Percentiles rank a stretch among this genome's conserved stretches.
Evolutionary conservation across 1,140 invertebrate species (phyloP).

Genomic region (Rhagoletis pomonella): DNA sequence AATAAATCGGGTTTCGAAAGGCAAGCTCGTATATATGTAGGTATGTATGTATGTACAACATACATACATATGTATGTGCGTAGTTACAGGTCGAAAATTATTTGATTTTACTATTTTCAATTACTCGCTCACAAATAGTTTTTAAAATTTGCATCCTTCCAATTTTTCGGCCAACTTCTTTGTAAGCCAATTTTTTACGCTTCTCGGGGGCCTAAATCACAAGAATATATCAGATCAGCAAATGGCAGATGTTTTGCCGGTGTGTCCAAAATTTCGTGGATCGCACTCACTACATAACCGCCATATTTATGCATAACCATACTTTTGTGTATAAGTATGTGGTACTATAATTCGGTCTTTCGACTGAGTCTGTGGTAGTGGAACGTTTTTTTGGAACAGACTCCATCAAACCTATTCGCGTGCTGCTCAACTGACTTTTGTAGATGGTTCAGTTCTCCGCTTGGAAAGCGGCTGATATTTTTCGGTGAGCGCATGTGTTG

Average conservation of each 20-base stretch:
- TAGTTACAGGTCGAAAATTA: too few relatives aligned
- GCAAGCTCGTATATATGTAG: background rate
- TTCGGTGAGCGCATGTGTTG: background rate
- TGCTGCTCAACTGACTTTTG: background rate
- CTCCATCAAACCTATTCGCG: background rate
- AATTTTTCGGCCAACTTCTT: too few relatives aligned
- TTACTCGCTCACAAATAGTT: too few relatives aligned
- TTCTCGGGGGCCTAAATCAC: too few relatives aligned
- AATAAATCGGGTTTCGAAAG: background rate
- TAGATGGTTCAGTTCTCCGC: background rate
- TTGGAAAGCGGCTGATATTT: background rate
- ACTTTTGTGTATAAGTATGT: too few relatives aligned
- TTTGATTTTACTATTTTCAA: too few relatives aligned
- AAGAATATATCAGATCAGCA: constrained; percentile 1
- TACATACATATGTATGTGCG: background rate
- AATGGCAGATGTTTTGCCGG: constrained; percentile 38
- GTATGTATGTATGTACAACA: background rate
- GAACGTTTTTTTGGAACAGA: constrained; percentile 14
- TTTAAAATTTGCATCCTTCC: too few relatives aligned
- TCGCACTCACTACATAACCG: background rate
- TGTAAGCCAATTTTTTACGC: too few relatives aligned
- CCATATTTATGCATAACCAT: background rate
- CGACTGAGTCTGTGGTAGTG: background rate
- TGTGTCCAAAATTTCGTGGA: background rate
- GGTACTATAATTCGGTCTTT: background rate